phyloP scores from a whole-genome alignment of 30 jellyfish, hydroid and myxozoan genomes.

The Rhopilema esculentum region DNA sequence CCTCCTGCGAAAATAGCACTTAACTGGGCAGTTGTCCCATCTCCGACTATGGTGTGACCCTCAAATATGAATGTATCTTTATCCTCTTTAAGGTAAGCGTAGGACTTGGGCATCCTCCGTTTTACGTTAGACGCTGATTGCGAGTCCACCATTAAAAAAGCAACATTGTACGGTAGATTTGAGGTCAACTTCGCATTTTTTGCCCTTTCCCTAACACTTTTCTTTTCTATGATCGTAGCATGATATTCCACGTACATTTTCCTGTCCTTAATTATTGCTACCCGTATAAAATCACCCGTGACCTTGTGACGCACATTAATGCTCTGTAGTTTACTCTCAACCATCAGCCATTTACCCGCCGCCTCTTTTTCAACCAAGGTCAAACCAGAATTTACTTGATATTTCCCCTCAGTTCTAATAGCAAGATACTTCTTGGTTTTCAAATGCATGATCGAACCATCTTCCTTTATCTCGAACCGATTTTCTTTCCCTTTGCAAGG shows the following conservation, averaged over 20 bases:
- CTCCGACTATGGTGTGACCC: conserved; percentile 90
- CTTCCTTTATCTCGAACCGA: not conserved
- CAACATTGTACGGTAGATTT: conserved; percentile 38
- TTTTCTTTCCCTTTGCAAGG: not conserved
- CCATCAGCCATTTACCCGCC: conserved; percentile 20
- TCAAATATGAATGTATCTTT: conserved; percentile 48
- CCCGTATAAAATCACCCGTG: conserved; percentile 32
- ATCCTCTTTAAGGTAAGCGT: conserved; percentile 25
- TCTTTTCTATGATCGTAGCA: conserved; percentile 31
- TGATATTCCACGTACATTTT: conserved; percentile 50
- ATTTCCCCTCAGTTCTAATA: not conserved
- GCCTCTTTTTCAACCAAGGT: not conserved
- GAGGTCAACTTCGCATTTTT: not conserved
- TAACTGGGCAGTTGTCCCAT: conserved; percentile 92
- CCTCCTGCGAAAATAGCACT: conserved; percentile 73
- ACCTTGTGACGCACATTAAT: conserved; percentile 1
- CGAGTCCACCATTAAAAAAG: conserved; percentile 78
- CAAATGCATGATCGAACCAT: not conserved
- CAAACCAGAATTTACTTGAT: not conserved
- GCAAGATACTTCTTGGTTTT: not conserved
- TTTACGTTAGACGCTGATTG: conserved; percentile 76
- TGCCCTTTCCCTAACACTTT: conserved; percentile 2
- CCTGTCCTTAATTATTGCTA: conserved; percentile 25
- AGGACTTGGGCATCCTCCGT: conserved; percentile 58
- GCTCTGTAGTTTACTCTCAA: not conserved